Evolutionary conservation across 2,888 invertebrate genomes (phyloP).

Genomic region (Tetrapedia diversipes): DNA sequence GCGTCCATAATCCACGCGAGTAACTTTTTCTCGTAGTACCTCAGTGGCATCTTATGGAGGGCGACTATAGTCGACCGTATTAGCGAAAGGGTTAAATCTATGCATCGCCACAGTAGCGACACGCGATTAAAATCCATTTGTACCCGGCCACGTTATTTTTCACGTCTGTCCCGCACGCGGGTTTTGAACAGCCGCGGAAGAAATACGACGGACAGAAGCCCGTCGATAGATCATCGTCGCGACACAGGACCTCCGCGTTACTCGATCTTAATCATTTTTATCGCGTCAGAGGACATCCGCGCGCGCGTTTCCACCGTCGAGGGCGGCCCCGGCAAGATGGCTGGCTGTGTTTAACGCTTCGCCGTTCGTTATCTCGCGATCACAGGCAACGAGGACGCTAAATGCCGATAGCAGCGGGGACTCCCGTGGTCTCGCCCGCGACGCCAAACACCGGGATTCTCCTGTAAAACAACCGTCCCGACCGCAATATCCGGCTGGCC

Average conservation of each 20-base stretch:
- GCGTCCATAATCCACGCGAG: too few species aligned
- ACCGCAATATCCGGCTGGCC: conserved; percentile 59
- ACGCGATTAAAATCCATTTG: conserved; percentile 47
- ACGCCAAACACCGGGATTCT: conserved; percentile 51
- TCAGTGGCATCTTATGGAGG: too few species aligned
- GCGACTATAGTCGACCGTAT: too few species aligned
- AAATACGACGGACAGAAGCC: conserved; percentile 49
- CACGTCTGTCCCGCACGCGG: conserved; percentile 17
- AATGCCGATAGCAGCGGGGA: conserved; percentile 63
- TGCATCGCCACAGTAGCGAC: conserved; percentile 51
- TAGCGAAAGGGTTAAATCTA: too few species aligned
- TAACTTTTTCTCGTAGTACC: too few species aligned
- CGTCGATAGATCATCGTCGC: conserved; percentile 58
- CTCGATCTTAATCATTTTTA: conserved; percentile 64
- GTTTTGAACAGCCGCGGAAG: conserved; percentile 33
- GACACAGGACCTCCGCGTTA: conserved; percentile 49
- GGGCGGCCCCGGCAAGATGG: conserved; percentile 46
- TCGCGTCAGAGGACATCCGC: conserved; percentile 52
- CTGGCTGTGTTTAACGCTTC: conserved; percentile 54
- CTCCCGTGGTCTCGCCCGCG: conserved; percentile 50
- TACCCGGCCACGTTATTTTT: conserved; percentile 43
- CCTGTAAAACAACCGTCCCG: conserved; percentile 63
- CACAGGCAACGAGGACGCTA: conserved; percentile 61
- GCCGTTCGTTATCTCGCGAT: conserved; percentile 63
- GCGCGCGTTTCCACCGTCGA: conserved; percentile 41